Conservation (phyloP, 2,113 vertebrate genomes). For the Strix aluco region DNA sequence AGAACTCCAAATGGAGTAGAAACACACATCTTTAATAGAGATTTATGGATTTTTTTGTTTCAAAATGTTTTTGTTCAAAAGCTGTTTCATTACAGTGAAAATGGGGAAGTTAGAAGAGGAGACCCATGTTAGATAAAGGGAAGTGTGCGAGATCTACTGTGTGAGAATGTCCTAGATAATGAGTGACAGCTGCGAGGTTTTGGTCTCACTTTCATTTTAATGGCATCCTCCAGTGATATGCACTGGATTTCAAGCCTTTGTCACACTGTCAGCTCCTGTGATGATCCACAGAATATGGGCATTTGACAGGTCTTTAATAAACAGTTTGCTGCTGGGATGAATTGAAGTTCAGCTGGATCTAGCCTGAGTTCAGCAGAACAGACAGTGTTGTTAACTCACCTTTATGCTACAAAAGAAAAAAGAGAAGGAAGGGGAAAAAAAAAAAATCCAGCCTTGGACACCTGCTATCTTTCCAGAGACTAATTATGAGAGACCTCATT, state of each 20-base stretch:
- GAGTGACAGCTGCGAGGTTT: conserved; percentile 55
- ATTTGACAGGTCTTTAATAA: conserved; percentile 69
- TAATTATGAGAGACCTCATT: conserved; percentile 46
- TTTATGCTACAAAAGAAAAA: conserved; percentile 30
- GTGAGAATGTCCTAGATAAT: conserved; percentile 66
- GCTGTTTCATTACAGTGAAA: conserved; percentile 6
- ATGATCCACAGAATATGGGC: conserved; percentile 37
- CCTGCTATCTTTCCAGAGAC: conserved; percentile 33
- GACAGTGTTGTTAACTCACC: conserved; percentile 23
- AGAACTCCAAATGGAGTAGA: not conserved
- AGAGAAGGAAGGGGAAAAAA: not conserved
- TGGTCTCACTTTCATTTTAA: conserved; percentile 66
- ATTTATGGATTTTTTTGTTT: not conserved
- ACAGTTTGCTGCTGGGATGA: conserved; percentile 55
- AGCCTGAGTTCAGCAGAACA: conserved; percentile 35
- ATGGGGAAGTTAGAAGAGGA: not conserved
- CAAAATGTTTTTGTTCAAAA: not conserved
- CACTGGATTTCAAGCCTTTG: conserved; percentile 62
- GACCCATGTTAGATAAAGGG: conserved; percentile 1
- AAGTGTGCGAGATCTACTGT: conserved; percentile 6
- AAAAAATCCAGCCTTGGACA: not conserved
- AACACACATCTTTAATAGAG: not conserved
- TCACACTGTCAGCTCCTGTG: conserved; percentile 35
- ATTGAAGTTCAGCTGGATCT: conserved; percentile 54
- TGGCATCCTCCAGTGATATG: conserved; percentile 57